A percentile compares a stretch with the other conserved stretches of the same genome.
Evolutionary conservation across 2,113 vertebrate genomes (phyloP).

Genomic region (Anas platyrhynchos): DNA sequence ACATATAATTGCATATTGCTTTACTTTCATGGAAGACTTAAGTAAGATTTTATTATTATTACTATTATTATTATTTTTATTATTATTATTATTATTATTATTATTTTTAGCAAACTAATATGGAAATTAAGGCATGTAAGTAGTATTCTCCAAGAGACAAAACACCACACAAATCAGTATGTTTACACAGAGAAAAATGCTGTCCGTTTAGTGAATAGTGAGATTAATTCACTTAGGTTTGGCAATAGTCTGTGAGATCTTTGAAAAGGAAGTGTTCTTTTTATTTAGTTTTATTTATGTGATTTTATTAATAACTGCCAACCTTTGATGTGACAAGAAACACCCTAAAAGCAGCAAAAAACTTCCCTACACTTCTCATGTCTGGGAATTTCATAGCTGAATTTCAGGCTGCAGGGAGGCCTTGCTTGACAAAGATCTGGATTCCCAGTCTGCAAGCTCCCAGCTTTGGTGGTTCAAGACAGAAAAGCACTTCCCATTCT

Average conservation of each 20-base stretch:
- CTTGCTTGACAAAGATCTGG: rapidly evolving
- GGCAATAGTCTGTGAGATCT: neutral
- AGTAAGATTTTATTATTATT: neutral
- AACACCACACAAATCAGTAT: neutral
- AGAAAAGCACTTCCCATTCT: neutral
- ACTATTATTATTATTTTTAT: no score
- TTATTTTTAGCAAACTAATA: neutral
- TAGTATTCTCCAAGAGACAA: neutral
- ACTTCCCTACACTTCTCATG: neutral
- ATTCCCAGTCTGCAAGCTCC: rapidly evolving
- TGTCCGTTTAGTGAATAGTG: neutral
- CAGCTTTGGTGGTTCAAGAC: neutral
- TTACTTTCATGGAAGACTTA: neutral
- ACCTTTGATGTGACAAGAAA: neutral
- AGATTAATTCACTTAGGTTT: neutral
- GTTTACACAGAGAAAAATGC: neutral
- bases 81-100: no score
- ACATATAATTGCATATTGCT: constrained; percentile 16
- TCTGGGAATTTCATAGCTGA: neutral
- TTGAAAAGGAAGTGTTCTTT: neutral
- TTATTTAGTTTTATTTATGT: neutral
- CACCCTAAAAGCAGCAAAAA: neutral
- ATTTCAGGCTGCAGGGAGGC: neutral
- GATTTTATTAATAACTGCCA: neutral
- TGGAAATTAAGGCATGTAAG: neutral